phyloP scores from a whole-genome alignment of 2,113 vertebrate species.

The Brachypteracias leptosomus region DNA sequence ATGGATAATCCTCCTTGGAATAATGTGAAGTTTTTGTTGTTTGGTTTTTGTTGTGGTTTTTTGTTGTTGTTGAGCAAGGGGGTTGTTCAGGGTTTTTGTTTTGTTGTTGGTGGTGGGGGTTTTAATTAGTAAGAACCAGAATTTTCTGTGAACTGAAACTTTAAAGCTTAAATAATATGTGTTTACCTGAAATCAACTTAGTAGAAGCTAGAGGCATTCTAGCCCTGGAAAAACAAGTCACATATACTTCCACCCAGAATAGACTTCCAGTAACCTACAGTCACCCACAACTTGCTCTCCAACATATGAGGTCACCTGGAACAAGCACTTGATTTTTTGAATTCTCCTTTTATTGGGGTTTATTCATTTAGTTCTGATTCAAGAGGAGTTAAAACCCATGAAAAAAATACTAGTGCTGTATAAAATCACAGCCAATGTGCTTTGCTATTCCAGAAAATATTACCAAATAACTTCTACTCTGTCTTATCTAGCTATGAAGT shows the following conservation, averaged over 20 bases:
- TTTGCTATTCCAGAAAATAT: not conserved
- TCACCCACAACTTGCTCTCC: constrained; percentile 38
- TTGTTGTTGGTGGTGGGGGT: not conserved
- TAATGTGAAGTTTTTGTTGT: not conserved
- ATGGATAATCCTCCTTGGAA: not conserved
- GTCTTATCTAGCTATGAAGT: constrained; percentile 11
- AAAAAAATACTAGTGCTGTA: not conserved
- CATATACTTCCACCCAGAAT: not conserved
- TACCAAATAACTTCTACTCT: not conserved
- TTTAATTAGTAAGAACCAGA: not conserved
- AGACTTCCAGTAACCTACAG: constrained; percentile 46
- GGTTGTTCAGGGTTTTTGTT: not conserved
- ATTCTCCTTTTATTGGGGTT: constrained; percentile 35
- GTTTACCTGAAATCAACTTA: not conserved
- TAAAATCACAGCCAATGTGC: not conserved
- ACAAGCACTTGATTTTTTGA: not conserved
- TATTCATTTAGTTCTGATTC: constrained; percentile 38
- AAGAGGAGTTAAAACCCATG: not conserved
- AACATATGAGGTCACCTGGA: constrained; percentile 53
- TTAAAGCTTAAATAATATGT: not conserved
- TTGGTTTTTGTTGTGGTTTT: not conserved
- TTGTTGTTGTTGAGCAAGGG: not conserved
- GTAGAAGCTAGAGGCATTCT: not conserved
- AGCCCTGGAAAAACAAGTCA: not conserved
- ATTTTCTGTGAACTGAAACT: not conserved